Evolutionary conservation across 2,113 vertebrate genomes (phyloP).

Genomic region (Desmodus rotundus): DNA sequence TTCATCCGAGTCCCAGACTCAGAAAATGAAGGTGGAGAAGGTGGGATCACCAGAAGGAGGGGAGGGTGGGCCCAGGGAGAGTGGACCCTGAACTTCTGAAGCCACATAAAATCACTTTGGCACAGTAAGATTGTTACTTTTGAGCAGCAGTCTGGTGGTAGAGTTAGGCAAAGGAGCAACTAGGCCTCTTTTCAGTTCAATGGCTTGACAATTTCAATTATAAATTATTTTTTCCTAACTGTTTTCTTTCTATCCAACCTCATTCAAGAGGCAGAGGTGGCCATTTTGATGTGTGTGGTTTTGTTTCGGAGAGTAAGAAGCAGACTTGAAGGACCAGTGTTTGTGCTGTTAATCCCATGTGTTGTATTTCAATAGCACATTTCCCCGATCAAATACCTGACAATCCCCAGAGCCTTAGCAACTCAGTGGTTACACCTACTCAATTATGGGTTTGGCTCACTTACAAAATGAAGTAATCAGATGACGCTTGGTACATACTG

Average conservation of each 20-base stretch:
- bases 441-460: constrained; percentile 50
- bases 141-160: background rate
- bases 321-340: background rate
- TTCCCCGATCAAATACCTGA: constrained; percentile 29
- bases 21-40: background rate
- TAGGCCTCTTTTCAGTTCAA: background rate
- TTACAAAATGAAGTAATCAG: constrained; percentile 46
- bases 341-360: background rate
- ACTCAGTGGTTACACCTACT: constrained; percentile 40
- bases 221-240: background rate
- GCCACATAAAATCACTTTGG: background rate
- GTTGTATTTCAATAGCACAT: constrained; percentile 18
- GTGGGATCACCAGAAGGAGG: background rate
- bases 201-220: background rate
- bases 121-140: background rate
- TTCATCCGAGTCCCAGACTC: background rate
- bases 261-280: background rate
- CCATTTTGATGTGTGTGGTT: background rate
- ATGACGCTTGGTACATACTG: constrained; percentile 32
- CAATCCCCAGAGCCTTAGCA: constrained; percentile 28
- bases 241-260: background rate
- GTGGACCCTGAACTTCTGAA: background rate
- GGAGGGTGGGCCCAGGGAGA: fast-evolving
- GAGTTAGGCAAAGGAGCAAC: background rate
- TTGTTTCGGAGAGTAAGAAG: background rate